A percentile compares a stretch with the other conserved stretches of the same genome.
Evolutionary conservation across 2,888 invertebrate species (phyloP).

Genomic region (Calameuta pallipes): DNA sequence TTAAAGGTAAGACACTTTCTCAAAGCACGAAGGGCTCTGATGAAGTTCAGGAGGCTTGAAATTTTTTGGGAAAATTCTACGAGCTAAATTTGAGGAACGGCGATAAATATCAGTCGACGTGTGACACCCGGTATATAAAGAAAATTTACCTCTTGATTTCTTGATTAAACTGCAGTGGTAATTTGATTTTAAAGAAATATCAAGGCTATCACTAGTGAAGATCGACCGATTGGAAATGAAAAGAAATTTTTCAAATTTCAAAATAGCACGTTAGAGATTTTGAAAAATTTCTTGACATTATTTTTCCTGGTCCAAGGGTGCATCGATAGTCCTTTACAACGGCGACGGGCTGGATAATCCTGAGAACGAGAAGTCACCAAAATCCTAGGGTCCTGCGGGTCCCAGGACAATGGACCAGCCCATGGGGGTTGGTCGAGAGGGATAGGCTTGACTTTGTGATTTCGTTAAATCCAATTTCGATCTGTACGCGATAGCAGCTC

Average conservation of each 20-base stretch:
- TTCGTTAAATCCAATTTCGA: slow-evolving; percentile 23
- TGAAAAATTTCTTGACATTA: background rate
- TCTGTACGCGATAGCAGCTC: slow-evolving; percentile 13
- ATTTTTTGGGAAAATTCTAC: background rate
- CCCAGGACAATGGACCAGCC: background rate
- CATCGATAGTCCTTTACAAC: background rate
- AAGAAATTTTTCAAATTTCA: too few species aligned
- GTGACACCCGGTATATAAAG: too few species aligned
- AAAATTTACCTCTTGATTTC: too few species aligned
- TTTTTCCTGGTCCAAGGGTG: background rate
- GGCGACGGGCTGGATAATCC: background rate
- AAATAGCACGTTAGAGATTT: too few species aligned
- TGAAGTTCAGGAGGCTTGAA: background rate
- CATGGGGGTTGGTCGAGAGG: background rate
- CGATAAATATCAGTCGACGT: too few species aligned
- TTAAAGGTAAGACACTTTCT: background rate
- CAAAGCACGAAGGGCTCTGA: background rate
- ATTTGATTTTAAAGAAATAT: too few species aligned
- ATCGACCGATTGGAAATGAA: too few species aligned
- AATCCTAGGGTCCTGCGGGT: background rate
- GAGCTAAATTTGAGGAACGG: too few species aligned
- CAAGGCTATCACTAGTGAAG: too few species aligned
- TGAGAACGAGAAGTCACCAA: background rate
- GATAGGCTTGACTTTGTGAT: slow-evolving; percentile 15
- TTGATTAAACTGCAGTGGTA: too few species aligned